A percentile compares a stretch with the other conserved stretches of the same genome.
Evolutionary conservation across 2,797 vertebrate genomes (phyloP).

Genomic region (Anisognathus igniventris): DNA sequence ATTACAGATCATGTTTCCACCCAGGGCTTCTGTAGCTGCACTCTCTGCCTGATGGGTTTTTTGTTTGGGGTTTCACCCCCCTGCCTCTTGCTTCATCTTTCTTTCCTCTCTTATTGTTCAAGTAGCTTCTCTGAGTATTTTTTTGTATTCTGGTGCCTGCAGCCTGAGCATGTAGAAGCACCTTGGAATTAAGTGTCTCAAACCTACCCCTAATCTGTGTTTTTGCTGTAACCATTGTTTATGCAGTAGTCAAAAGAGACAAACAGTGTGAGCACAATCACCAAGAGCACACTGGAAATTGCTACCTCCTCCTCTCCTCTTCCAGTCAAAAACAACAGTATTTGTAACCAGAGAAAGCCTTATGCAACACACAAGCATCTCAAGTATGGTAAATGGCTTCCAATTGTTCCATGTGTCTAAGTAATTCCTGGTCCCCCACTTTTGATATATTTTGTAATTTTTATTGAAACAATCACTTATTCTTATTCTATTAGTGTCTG

Average conservation of each 20-base stretch:
- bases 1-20: not conserved
- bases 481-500: not conserved
- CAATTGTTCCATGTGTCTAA: slow-evolving; percentile 39
- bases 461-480: slow-evolving; percentile 1
- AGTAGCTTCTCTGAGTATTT: not conserved
- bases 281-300: not conserved
- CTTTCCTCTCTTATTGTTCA: not conserved
- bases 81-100: not conserved
- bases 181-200: not conserved
- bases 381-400: slow-evolving; percentile 45
- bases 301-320: slow-evolving; percentile 23
- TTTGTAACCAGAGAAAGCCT: slow-evolving; percentile 60
- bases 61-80: fast-evolving
- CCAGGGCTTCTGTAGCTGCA: not conserved
- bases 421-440: not conserved
- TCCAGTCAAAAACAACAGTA: slow-evolving; percentile 30
- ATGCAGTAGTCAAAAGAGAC: not conserved
- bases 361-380: slow-evolving; percentile 38
- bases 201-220: not conserved
- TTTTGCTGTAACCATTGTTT: slow-evolving; percentile 1
- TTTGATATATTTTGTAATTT: slow-evolving; percentile 24
- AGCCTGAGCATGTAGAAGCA: not conserved
- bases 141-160: not conserved
- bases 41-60: not conserved
- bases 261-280: not conserved